Base-by-base conservation (phyloP, 2,113 vertebrate species). In the Entomyzon cyanotis region DNA sequence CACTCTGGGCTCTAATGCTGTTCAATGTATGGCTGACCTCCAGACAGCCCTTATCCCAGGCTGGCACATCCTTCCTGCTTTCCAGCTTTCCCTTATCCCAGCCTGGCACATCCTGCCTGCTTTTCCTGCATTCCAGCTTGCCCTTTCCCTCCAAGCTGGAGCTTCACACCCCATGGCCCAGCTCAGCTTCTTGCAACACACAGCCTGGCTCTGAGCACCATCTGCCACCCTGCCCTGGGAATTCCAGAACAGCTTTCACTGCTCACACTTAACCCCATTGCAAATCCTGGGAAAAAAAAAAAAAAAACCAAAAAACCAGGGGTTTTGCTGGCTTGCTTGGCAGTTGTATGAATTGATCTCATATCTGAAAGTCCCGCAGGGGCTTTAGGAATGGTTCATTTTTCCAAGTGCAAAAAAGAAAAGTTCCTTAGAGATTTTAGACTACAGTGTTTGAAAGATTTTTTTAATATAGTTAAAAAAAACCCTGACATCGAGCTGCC, bases 31-130 rank as follows among this genome's bases (percentile, higher is more conserved):
- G 15, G 2, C 16, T 25, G 28, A 59, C 25, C 37, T 37, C 37
- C 20, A 41, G 28, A 8, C 6, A 24, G 24, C 16, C 11, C 13
- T 25, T 10, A 28, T 0, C 60, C 31, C n/a, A 35, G 28, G 4
- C 1, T 31, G 25, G 12, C 68, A 62, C 14, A 39, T 39, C 39
- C 39, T 39, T 39, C 39, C 39, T 7, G 17, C 74, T 37, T 37
- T 9, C 7, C 39, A 1, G 5, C 46, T n/a, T 76, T 14, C 39
- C 39, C 39, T 39, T 39, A 39, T 39, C 39, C 39, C 39, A 39
- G 39, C 39, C 39, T 39, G 39, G 39, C 39, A 39, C 8, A 20
- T 13, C 69, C 42, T n/a, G 7, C 5, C n/a, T 1, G 5, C 50
- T 64, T 30, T 5, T 14, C 19, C 15, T 15, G 12, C 13, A 11